phyloP scores from a whole-genome alignment of 1,140 invertebrate genomes.

The Panagrolaimus sp. region DNA sequence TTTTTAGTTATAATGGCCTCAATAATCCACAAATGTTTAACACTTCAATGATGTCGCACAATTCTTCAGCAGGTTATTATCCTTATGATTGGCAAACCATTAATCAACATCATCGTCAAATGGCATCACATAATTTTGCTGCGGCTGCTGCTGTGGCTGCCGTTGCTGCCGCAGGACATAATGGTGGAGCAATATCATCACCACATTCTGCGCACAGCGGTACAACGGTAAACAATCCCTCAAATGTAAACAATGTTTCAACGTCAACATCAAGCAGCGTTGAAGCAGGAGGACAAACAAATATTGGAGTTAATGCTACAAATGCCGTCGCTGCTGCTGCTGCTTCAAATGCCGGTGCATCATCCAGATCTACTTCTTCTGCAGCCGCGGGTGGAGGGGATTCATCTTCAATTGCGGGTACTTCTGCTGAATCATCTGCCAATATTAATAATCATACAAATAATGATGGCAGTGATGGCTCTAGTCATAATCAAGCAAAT shows the following conservation, averaged over 20 bases:
- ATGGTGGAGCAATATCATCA: background rate
- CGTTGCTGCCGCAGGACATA: background rate
- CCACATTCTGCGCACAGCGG: background rate
- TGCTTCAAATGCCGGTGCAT: background rate
- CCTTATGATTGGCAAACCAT: constrained; percentile 8
- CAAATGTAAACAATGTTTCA: constrained; percentile 15
- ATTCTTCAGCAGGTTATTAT: constrained; percentile 4
- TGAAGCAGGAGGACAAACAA: background rate
- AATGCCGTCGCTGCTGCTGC: background rate
- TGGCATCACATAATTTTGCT: constrained; percentile 5
- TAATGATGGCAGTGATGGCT: constrained; percentile 4
- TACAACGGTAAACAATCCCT: background rate
- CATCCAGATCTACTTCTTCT: background rate
- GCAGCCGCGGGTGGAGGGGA: background rate
- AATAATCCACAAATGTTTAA: constrained; percentile 11
- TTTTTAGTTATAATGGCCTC: constrained; percentile 15
- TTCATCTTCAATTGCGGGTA: background rate
- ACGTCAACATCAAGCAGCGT: background rate
- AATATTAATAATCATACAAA: background rate
- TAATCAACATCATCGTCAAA: background rate
- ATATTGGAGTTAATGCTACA: background rate
- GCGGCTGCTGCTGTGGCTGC: constrained; percentile 1
- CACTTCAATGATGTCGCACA: constrained; percentile 2
- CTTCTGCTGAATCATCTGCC: background rate
- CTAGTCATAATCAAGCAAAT: background rate